A percentile compares a stretch with the other conserved stretches of the same genome.
Evolutionary conservation across 2,113 vertebrate species (phyloP).

Genomic region (Channa argus): DNA sequence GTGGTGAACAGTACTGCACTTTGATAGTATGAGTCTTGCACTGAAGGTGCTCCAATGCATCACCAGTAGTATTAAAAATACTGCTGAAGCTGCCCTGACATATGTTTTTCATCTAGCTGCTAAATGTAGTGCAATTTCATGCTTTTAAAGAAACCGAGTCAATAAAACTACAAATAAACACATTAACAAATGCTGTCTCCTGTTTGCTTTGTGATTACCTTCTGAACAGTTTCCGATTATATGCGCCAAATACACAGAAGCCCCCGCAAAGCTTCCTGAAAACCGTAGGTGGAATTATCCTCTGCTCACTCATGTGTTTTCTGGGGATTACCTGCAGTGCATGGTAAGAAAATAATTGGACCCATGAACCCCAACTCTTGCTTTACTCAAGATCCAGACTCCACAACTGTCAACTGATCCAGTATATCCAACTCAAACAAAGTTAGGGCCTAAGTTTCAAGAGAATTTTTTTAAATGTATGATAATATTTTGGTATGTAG

Average conservation of each 20-base stretch:
- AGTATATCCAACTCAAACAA: not conserved
- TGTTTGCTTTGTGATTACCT: slow-evolving; percentile 59
- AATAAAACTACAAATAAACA: slow-evolving; percentile 32
- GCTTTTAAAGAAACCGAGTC: slow-evolving; percentile 14
- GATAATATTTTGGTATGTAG: not conserved
- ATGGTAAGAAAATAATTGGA: slow-evolving; percentile 20
- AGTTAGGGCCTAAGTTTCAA: not conserved
- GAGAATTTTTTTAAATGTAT: not conserved
- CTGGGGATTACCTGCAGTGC: slow-evolving; percentile 29
- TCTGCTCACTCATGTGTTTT: slow-evolving; percentile 43
- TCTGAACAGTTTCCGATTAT: slow-evolving; percentile 34
- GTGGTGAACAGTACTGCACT: too few species aligned
- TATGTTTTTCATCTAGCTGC: not conserved
- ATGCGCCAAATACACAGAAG: slow-evolving; percentile 41
- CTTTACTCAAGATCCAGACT: not conserved
- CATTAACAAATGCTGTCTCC: slow-evolving; percentile 2
- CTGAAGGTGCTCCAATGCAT: too few species aligned
- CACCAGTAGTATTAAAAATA: too few species aligned
- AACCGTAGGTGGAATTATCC: slow-evolving; percentile 17
- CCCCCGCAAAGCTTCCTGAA: slow-evolving; percentile 26
- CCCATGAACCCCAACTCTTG: not conserved
- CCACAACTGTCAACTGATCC: not conserved
- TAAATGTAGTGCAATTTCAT: slow-evolving; percentile 9
- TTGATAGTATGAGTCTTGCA: too few species aligned
- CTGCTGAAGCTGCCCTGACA: not conserved